Conservation (phyloP, 1,140 invertebrate genomes). For the Drosophila neocordata region DNA sequence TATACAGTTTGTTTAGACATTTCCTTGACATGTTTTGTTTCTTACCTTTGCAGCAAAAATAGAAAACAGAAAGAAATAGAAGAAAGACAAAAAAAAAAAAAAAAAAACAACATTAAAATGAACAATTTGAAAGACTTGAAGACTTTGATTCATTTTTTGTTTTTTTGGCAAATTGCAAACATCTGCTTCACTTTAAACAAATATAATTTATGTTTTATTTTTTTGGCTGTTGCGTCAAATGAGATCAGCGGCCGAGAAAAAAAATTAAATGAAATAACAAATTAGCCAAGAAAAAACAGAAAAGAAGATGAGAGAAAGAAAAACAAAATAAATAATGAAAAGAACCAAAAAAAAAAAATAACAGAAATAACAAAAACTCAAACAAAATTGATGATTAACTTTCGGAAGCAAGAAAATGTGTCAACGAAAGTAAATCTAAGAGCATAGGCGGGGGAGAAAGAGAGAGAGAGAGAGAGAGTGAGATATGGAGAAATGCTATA, state of each 20-base stretch:
- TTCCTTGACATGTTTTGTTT: constrained; percentile 66
- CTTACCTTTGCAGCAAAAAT: constrained; percentile 38
- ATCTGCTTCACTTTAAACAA: constrained; percentile 64
- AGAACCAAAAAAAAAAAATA: constrained; percentile 15
- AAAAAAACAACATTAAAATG: constrained; percentile 8
- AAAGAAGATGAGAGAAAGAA: constrained; percentile 29
- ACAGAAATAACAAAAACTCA: too few relatives aligned
- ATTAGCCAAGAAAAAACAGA: constrained; percentile 18
- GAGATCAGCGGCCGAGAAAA: constrained; percentile 58
- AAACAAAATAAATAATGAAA: constrained; percentile 32
- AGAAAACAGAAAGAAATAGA: neutral
- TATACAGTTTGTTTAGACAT: constrained; percentile 49
- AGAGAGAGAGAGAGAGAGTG: constrained; percentile 9
- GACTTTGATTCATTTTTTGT: constrained; percentile 23
- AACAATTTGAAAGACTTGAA: constrained; percentile 42
- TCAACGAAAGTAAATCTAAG: constrained; percentile 66
- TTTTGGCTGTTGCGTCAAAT: constrained; percentile 40
- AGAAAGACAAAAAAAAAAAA: constrained; percentile 8
- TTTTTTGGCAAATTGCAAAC: constrained; percentile 53
- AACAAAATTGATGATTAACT: constrained; percentile 57
- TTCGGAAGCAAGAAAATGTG: constrained; percentile 50
- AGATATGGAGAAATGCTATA: constrained; percentile 24
- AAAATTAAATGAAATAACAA: constrained; percentile 38
- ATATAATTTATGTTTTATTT: constrained; percentile 47
- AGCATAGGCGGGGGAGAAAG: neutral